Evolutionary conservation across 2,888 invertebrate species (phyloP), one percentile per base, ranked within the genome.

Genomic region (Drosophila ustulata): DNA sequence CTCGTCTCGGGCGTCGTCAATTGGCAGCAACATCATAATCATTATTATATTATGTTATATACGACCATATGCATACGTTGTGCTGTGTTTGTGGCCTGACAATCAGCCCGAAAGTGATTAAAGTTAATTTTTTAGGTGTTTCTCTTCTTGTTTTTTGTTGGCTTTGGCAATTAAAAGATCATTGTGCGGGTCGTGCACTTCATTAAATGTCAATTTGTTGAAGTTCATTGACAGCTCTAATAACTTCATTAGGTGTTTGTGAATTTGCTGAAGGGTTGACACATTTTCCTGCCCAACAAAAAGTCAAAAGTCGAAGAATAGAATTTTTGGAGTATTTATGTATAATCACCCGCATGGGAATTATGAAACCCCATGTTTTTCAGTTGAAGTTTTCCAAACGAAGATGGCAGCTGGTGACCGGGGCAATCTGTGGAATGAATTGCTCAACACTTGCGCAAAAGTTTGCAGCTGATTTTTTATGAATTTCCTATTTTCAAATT

Each of bases 191-290:
- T 81, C 75, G 71, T 28, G 78, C 68, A 75, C 87, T 88, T 85
- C 76, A 88, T 85, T 88, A 85, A 85, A 85, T 82, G 86, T 86
- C 86, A 82, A 86, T 86, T 86, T 78, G 82, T 80, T 88, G 83
- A 78, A 71, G 86, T 86, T 78, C 86, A 89, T 89, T 82, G 86
- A 88, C 72, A 82, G 46, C 64, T 28, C 56, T 88, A 89, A 86
- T 85, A 75, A 80, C 86, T 89, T 89, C 86, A 86, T 86, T 86
- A 89, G 78, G 50, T 67, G 71, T 41, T 53, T 9, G n/a, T 25
- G 9, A 45, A 18, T 13, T 9, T 32, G 18, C 4, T 47, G 61
- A 78, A 61, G 77, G 77, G 77, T 77, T 80, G 65, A 71, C 71
- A 67, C 49, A 30, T 49, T 37, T 56, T 50, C 18, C n/a, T 9